phyloP scores from a whole-genome alignment of 2,888 invertebrate genomes.

The Cryptus viduatorius region DNA sequence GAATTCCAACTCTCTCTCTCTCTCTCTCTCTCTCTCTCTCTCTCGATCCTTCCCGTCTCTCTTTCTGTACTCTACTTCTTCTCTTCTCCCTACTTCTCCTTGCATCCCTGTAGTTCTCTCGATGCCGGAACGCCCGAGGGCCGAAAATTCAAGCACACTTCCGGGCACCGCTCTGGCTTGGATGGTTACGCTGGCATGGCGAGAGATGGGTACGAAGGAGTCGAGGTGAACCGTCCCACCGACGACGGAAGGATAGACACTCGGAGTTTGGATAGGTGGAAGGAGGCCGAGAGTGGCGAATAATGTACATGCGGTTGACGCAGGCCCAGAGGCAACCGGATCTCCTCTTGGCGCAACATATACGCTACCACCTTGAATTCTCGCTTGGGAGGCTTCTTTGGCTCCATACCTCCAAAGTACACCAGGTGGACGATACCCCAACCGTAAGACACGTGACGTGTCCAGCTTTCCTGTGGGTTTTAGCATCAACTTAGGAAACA shows the following conservation, averaged over 20 bases:
- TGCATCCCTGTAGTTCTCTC: constrained; percentile 30
- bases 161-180: constrained; percentile 45
- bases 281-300: constrained; percentile 59
- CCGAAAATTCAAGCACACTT: constrained; percentile 62
- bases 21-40: constrained; percentile 45
- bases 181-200: background rate
- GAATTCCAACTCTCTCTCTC: constrained; percentile 46
- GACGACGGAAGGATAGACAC: constrained; percentile 60
- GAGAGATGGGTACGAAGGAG: constrained; percentile 19
- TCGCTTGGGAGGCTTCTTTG: constrained; percentile 55
- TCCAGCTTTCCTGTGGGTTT: constrained; percentile 6
- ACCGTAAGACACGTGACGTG: constrained; percentile 11
- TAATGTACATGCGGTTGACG: constrained; percentile 68
- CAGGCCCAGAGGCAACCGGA: constrained; percentile 64
- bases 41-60: constrained; percentile 15
- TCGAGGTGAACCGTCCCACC: constrained; percentile 18
- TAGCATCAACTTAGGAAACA: background rate
- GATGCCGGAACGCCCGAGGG: constrained; percentile 49
- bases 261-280: constrained; percentile 39
- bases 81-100: constrained; percentile 9
- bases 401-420: constrained; percentile 24
- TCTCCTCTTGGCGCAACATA: constrained; percentile 33
- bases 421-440: constrained; percentile 59
- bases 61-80: background rate
- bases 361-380: constrained; percentile 40